Evolutionary conservation across 2,797 vertebrate genomes (phyloP), one percentile per base, ranked within the genome.

Genomic region (Podarcis siculus): DNA sequence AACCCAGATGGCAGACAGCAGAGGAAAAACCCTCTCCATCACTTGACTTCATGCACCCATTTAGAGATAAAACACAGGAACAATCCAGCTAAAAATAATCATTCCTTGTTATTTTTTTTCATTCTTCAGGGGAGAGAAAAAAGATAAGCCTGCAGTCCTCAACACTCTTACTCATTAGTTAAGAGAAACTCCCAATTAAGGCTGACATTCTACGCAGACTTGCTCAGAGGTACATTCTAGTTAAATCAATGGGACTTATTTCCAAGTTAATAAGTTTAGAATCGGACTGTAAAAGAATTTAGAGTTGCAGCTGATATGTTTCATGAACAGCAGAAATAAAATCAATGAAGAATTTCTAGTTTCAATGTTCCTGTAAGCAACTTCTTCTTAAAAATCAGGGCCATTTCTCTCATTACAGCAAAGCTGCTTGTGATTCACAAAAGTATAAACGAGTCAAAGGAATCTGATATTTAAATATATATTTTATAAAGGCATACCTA

Each of bases 51-150:
- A 91, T 92, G 92, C 88, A 75, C 94, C 94, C 92, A 86, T 95
- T 95, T 95, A 93, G 95, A 96, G 94, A 95, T 95, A 95, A 96
- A 96, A 91, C 95, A 95, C 93, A 96, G 93, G 95, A 89, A 72
- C 88, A 90, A 91, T 90, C 90, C 91, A 94, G 93, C 94, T 91
- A 92, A 96, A 92, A 92, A 87, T 90, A 94, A 92, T 94, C 93
- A 94, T 94, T 89, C 91, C 89, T 91, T 96, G 93, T 94, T 96
- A 94, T 94, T 86, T 93, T 92, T 92, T 94, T 93, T 93, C 89
- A 93, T 1, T 88, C 92, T 87, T 91, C 93, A 91, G 92, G 88
- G 80, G 49, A 55, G 49, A 55, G 49, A 93, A 64, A 39, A 55
- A 42, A 80, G 87, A 73, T 66, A 85, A 64, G 58, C 83, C 49